These are phyloP conservation scores for Rapana venosa DNA, from an alignment of 2,888 invertebrate species.

Conservation along the genomic window DNA sequence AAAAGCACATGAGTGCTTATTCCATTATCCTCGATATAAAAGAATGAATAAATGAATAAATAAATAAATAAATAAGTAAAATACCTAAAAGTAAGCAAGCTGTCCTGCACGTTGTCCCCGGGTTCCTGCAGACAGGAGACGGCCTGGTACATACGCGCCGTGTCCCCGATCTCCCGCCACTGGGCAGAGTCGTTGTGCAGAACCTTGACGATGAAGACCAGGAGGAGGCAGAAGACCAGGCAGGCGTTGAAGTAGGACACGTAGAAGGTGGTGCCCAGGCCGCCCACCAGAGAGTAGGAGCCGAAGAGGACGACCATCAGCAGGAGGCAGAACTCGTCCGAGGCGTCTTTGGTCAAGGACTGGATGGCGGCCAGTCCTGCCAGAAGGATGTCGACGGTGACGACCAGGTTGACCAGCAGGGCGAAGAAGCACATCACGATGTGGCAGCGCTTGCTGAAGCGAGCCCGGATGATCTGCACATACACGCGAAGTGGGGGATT, in stretches of 20 bases:
- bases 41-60: too few species aligned
- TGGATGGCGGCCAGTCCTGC: constrained; percentile 72
- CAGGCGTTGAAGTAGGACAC: constrained; percentile 76
- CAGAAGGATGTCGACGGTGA: constrained; percentile 71
- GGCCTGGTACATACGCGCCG: constrained; percentile 67
- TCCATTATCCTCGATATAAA: too few species aligned
- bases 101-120: constrained; percentile 66
- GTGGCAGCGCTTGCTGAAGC: constrained; percentile 71
- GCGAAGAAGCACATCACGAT: constrained; percentile 73
- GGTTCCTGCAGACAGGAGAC: constrained; percentile 71
- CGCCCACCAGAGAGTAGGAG: constrained; percentile 74
- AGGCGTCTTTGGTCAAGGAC: constrained; percentile 69
- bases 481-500: too few species aligned
- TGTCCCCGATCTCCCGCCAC: constrained; percentile 63
- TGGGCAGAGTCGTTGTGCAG: constrained; percentile 64
- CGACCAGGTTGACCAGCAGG: constrained; percentile 71
- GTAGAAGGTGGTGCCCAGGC: constrained; percentile 75
- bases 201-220: constrained; percentile 71
- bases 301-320: constrained; percentile 74
- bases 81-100: constrained; percentile 64
- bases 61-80: too few species aligned
- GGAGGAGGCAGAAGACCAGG: constrained; percentile 70
- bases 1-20: too few species aligned
- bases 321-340: constrained; percentile 69
- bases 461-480: constrained; percentile 72